Conservation (phyloP, 2,888 invertebrate species). For the Asteroscopus sphinx region DNA sequence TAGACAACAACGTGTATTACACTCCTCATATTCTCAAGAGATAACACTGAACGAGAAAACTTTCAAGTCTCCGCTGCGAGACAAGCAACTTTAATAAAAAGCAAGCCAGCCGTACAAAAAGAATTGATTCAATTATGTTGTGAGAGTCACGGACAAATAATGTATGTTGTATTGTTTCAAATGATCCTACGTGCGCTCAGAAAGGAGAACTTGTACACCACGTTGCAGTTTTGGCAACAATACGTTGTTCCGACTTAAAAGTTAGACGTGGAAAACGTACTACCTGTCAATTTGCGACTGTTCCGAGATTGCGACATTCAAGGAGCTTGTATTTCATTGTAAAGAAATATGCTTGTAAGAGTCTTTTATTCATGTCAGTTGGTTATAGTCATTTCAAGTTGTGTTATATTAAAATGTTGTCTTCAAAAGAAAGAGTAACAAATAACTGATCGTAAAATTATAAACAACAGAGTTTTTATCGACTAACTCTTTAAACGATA, state of each 20-base stretch:
- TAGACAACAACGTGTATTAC: constrained; percentile 34
- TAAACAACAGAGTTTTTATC: too few relatives aligned
- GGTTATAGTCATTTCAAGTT: constrained; percentile 1
- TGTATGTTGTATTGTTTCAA: constrained; percentile 12
- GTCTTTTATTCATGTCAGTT: background rate
- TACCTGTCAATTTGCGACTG: constrained; percentile 8
- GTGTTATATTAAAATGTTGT: background rate
- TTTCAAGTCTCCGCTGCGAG: constrained; percentile 26
- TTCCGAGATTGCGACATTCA: background rate
- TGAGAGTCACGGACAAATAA: constrained; percentile 10
- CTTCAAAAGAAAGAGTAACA: background rate
- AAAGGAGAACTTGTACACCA: constrained; percentile 3
- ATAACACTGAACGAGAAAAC: constrained; percentile 41
- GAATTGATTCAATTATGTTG: constrained; percentile 23
- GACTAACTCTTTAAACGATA: background rate
- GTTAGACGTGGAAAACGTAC: constrained; percentile 7
- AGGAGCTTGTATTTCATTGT: background rate
- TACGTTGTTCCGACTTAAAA: constrained; percentile 14
- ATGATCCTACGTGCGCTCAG: constrained; percentile 23
- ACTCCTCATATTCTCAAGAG: constrained; percentile 40
- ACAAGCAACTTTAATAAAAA: constrained; percentile 36
- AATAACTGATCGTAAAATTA: background rate
- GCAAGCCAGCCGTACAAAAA: constrained; percentile 25
- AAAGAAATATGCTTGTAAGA: background rate
- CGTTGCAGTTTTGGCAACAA: constrained; percentile 37